These are phyloP conservation scores for Priocnemis perturbator DNA, from an alignment of 2,888 invertebrate genomes.

Conservation along the genomic window DNA sequence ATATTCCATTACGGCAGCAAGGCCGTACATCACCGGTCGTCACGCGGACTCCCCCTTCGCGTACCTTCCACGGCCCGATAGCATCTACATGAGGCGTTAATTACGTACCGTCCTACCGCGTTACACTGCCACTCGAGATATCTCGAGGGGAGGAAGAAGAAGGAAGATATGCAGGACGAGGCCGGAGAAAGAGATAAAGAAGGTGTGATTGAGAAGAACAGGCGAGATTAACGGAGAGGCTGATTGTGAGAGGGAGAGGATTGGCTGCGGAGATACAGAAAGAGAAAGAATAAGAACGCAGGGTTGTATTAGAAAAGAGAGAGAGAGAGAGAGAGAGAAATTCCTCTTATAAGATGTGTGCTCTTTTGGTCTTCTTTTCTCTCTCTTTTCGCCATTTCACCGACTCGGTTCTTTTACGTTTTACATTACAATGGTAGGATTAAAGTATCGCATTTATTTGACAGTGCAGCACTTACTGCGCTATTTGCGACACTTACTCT, in stretches of 20 bases:
- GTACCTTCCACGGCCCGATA: slow-evolving; percentile 64
- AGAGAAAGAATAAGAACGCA: background rate
- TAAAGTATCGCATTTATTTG: no score
- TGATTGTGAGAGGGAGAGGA: background rate
- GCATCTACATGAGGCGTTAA: slow-evolving; percentile 74
- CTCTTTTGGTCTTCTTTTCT: slow-evolving; percentile 1
- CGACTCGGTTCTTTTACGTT: background rate
- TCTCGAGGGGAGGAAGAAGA: slow-evolving; percentile 37
- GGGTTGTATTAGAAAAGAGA: background rate
- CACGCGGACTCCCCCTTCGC: slow-evolving; percentile 66
- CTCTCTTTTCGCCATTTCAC: background rate
- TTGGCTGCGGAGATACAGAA: background rate
- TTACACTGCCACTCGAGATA: slow-evolving; percentile 71
- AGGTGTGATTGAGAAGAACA: background rate
- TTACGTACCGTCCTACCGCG: slow-evolving; percentile 73
- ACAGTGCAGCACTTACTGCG: no score
- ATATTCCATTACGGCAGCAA: slow-evolving; percentile 72
- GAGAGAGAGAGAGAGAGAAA: background rate
- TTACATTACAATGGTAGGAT: no score
- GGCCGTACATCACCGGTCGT: slow-evolving; percentile 72
- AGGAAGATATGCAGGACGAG: slow-evolving; percentile 15
- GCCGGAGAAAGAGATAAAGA: slow-evolving; percentile 1
- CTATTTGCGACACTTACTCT: no score
- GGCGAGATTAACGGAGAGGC: background rate
- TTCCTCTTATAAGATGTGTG: slow-evolving; percentile 2